Conservation (phyloP, 2,888 invertebrate species). For the Candidula unifasciata region DNA sequence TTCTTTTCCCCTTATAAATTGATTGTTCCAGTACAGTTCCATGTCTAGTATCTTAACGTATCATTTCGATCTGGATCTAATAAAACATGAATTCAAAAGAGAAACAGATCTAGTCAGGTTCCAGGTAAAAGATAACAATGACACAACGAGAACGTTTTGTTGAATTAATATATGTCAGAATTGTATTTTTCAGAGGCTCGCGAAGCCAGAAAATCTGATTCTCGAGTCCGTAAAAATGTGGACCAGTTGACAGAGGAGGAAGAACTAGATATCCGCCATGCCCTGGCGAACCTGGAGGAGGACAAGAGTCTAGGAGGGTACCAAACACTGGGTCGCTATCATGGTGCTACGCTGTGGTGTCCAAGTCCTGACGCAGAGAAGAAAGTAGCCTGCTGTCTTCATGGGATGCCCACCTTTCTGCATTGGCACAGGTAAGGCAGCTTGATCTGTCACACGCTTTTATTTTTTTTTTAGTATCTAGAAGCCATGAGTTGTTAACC, state of each 20-base stretch:
- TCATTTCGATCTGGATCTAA: no score
- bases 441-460: no score
- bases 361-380: conserved; percentile 52
- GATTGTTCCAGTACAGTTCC: background rate
- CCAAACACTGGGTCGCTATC: conserved; percentile 55
- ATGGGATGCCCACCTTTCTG: conserved; percentile 58
- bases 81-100: no score
- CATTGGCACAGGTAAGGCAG: conserved; percentile 60
- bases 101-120: no score
- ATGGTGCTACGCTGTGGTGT: conserved; percentile 57
- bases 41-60: background rate
- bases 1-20: background rate
- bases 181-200: background rate
- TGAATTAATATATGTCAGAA: background rate
- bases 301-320: conserved; percentile 53
- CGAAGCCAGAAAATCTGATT: background rate
- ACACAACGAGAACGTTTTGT: no score
- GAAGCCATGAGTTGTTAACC: no score
- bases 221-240: conserved; percentile 50
- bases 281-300: conserved; percentile 46
- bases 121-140: no score
- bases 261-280: conserved; percentile 51
- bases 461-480: no score
- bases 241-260: conserved; percentile 47
- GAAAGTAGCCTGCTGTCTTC: conserved; percentile 57